Evolutionary conservation across 2,888 invertebrate species (phyloP).

Genomic region (Lepeophtheirus nordmannii): DNA sequence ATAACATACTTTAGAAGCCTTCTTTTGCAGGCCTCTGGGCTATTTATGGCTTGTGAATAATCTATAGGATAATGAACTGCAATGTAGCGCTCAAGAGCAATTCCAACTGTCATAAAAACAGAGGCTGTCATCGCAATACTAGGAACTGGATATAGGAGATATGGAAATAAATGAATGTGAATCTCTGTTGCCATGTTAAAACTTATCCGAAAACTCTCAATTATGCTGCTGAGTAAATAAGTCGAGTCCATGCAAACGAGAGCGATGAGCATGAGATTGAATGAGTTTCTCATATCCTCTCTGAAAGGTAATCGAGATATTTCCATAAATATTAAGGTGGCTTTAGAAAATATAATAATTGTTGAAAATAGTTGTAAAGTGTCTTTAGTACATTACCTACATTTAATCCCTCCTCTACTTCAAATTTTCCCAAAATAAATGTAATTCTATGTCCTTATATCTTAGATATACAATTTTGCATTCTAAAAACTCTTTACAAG

Average conservation of each 20-base stretch:
- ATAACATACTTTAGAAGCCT: constrained; percentile 19
- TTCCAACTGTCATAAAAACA: constrained; percentile 19
- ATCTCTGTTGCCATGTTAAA: constrained; percentile 7
- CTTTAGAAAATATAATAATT: too few species aligned
- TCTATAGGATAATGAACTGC: constrained; percentile 23
- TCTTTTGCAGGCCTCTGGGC: constrained; percentile 16
- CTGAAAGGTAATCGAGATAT: constrained; percentile 8
- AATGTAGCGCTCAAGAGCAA: constrained; percentile 18
- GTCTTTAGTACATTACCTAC: too few species aligned
- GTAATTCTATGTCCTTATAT: too few species aligned
- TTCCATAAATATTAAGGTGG: too few species aligned
- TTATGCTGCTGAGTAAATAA: constrained; percentile 1
- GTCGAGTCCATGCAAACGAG: constrained; percentile 20
- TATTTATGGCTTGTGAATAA: constrained; percentile 20
- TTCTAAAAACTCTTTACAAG: too few species aligned
- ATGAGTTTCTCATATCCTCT: constrained; percentile 22
- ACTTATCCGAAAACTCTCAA: constrained; percentile 14
- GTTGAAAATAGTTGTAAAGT: too few species aligned
- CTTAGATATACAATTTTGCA: too few species aligned
- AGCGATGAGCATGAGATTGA: constrained; percentile 20
- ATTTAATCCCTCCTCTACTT: too few species aligned
- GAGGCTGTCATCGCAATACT: constrained; percentile 16
- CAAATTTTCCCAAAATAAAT: too few species aligned
- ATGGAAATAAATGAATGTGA: constrained; percentile 14
- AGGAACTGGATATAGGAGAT: constrained; percentile 6